phyloP scores from a whole-genome alignment of 2,797 vertebrate genomes.

The Pelochelys cantorii region DNA sequence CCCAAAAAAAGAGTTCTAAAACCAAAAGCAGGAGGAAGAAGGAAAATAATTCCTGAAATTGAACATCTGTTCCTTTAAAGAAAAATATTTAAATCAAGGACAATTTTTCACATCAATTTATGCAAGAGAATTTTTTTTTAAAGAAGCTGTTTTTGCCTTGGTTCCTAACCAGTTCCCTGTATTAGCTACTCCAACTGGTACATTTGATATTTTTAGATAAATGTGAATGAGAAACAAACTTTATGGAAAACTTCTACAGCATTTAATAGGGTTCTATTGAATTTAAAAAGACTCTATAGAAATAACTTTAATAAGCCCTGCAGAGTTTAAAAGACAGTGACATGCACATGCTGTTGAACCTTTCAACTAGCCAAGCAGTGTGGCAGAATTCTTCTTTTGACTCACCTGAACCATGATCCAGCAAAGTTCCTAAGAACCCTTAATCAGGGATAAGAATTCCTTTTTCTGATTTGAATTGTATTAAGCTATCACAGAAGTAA shows the following conservation, averaged over 20 bases:
- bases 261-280: not conserved
- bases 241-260: not conserved
- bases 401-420: not conserved
- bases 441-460: not conserved
- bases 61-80: constrained; percentile 5
- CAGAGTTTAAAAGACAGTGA: not conserved
- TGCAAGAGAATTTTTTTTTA: not conserved
- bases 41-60: not conserved
- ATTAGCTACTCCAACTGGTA: not conserved
- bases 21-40: not conserved
- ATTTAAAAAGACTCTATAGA: not conserved
- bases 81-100: not conserved
- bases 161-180: not conserved
- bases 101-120: not conserved
- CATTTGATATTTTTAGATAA: not conserved
- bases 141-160: not conserved
- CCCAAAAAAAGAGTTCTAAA: constrained; percentile 7
- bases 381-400: not conserved
- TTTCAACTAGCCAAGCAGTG: not conserved
- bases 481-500: not conserved
- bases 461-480: not conserved
- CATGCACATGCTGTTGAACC: not conserved
- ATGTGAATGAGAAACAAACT: not conserved
- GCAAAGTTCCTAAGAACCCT: not conserved
- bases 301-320: not conserved